Evolutionary conservation across 2,888 invertebrate genomes (phyloP).

Genomic region (Rosalia funebris): DNA sequence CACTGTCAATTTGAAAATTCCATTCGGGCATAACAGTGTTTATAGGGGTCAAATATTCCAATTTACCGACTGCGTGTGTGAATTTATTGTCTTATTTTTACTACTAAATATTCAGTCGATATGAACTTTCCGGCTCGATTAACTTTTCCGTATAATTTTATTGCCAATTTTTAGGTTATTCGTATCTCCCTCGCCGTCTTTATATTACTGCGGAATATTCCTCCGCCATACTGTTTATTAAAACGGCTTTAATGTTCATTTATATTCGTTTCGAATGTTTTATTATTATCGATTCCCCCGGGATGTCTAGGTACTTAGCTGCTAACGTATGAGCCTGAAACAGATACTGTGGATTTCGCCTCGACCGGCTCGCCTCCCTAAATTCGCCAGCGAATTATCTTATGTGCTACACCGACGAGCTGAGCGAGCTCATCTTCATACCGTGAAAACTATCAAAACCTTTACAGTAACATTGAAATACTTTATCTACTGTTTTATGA

Average conservation of each 20-base stretch:
- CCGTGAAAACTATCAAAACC: no score
- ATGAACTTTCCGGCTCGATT: slow-evolving; percentile 57
- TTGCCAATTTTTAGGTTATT: slow-evolving; percentile 59
- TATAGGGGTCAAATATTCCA: slow-evolving; percentile 65
- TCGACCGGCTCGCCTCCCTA: no score
- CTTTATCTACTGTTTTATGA: no score
- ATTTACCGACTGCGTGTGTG: slow-evolving; percentile 59
- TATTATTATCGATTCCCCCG: slow-evolving; percentile 12
- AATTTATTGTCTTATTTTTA: slow-evolving; percentile 63
- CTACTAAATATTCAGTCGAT: slow-evolving; percentile 61
- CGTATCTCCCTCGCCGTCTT: slow-evolving; percentile 49
- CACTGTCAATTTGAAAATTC: slow-evolving; percentile 61
- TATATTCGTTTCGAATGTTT: slow-evolving; percentile 20
- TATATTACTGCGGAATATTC: slow-evolving; percentile 39
- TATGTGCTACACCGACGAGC: no score
- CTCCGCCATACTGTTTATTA: slow-evolving; percentile 35
- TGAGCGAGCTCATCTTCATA: no score
- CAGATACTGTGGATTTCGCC: no score
- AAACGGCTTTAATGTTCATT: slow-evolving; percentile 25
- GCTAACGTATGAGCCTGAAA: no score
- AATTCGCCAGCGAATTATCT: no score
- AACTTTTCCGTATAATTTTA: slow-evolving; percentile 61
- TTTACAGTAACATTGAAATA: no score
- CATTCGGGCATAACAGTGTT: slow-evolving; percentile 59
- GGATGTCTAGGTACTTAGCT: neutral